These are phyloP conservation scores for Homarus gammarus DNA, from an alignment of 2,888 invertebrate species.

Conservation along the genomic window DNA sequence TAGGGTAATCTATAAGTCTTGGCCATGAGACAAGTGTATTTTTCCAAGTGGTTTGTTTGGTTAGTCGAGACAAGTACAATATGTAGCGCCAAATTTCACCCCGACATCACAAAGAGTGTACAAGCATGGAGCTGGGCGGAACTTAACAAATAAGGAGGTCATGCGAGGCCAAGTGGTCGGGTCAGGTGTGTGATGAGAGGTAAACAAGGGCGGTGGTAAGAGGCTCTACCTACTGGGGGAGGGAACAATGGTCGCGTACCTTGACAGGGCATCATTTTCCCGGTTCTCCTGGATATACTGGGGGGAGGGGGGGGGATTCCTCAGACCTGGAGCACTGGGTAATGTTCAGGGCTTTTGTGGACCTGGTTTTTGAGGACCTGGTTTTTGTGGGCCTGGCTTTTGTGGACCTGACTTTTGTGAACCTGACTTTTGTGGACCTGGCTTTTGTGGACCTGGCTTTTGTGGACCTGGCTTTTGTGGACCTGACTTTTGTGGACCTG, in stretches of 20 bases:
- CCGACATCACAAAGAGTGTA: not conserved
- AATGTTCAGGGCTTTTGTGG: no score
- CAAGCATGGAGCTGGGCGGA: not conserved
- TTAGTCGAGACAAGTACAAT: not conserved
- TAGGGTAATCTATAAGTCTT: no score
- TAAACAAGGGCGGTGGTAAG: not conserved
- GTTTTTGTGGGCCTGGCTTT: no score
- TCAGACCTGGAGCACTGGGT: no score
- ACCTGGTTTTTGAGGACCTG: no score
- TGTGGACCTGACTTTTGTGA: no score
- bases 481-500: no score
- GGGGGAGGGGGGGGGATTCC: no score
- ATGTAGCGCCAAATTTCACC: not conserved
- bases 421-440: no score
- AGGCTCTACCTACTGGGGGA: not conserved
- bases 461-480: no score
- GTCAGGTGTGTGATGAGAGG: not conserved
- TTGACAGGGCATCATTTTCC: not conserved
- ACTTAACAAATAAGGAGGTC: not conserved
- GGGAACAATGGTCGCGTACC: not conserved
- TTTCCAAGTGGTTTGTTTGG: not conserved
- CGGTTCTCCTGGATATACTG: not conserved
- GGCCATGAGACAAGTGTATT: no score
- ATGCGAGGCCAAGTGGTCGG: not conserved
- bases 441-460: no score